Base-by-base conservation (phyloP, 2,797 vertebrate species). In the Cygnus olor region DNA sequence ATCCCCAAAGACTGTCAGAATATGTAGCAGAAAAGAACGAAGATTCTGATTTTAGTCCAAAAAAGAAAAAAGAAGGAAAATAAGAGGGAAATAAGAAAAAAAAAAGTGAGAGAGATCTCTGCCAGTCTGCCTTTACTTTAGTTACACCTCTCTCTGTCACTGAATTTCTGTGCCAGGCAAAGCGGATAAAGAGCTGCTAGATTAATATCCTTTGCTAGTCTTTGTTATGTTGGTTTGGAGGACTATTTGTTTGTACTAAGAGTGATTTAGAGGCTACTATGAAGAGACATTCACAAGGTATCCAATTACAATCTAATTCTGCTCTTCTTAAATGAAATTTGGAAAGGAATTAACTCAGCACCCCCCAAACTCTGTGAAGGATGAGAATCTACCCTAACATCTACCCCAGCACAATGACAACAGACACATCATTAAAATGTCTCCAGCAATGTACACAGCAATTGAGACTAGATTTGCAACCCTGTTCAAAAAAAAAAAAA, bases 301-400 rank as follows among this genome's bases (percentile, higher is more conserved):
- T 84, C 42, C 38, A 84, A 19, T 86, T 90, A 58, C 77, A 91
- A 58, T 56, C n/a, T 72, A 79, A 85, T 81, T 91, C 51, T 81
- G 42, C 22, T 80, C 49, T 85, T 74, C 47, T 53, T 86, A 85
- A 81, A 83, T 68, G 68, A 93, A 89, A 81, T 79, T 74, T 19
- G 63, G 83, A 85, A 91, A 94, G 36, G 21, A 85, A 78, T 87
- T 85, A 91, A 45, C 60, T 28, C 73, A 94, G 63, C 25, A 69
- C 38, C 47, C 54, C 0, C 32, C 72, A 78, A 19, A 64, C 14
- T 25, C 42, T 61, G 20, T 71, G 82, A 65, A 71, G 57, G 58
- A 89, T 0, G 1, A 85, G 53, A 89, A 58, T 78, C 57, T 74
- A 45, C 47, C 58, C 21, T n/a, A 27, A 25, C 12, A 72, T 68